These are phyloP conservation scores for Leptogaster cylindrica DNA, from an alignment of 2,888 invertebrate species.

Conservation along the genomic window DNA sequence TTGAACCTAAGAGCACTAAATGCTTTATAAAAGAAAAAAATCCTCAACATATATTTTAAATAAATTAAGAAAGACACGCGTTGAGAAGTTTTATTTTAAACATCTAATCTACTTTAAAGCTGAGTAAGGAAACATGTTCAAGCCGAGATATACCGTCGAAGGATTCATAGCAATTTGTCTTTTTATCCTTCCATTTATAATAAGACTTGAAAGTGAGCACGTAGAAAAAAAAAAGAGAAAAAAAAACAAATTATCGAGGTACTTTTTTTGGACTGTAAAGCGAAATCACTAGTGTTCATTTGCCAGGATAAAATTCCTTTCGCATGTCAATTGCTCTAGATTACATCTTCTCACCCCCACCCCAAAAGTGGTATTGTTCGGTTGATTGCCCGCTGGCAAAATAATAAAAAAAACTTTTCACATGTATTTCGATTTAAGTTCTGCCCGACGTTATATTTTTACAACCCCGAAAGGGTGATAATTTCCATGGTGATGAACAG, in stretches of 20 bases:
- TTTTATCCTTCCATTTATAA: background rate
- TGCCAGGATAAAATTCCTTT: background rate
- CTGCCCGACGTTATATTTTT: background rate
- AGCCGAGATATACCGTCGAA: background rate
- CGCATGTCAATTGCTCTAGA: constrained; percentile 5
- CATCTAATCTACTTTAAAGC: too few species aligned
- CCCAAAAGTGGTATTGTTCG: background rate
- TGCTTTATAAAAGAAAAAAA: too few species aligned
- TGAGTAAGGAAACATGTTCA: background rate
- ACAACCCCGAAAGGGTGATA: constrained; percentile 4
- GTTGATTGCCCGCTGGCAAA: background rate
- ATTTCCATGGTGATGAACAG: constrained; percentile 27
- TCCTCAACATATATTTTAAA: too few species aligned
- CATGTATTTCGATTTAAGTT: background rate
- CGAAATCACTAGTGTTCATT: background rate
- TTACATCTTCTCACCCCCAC: constrained; percentile 15
- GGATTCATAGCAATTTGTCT: background rate
- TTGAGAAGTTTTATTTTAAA: too few species aligned
- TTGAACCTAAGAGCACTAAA: too few species aligned
- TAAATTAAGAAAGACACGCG: too few species aligned
- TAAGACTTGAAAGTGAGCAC: background rate
- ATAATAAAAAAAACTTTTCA: background rate
- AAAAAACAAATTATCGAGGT: too few species aligned
- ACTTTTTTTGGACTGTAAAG: background rate
- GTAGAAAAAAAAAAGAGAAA: background rate